Conservation (phyloP, 53 echinoderm and acorn worm genomes). For the Stichopus horrens region DNA sequence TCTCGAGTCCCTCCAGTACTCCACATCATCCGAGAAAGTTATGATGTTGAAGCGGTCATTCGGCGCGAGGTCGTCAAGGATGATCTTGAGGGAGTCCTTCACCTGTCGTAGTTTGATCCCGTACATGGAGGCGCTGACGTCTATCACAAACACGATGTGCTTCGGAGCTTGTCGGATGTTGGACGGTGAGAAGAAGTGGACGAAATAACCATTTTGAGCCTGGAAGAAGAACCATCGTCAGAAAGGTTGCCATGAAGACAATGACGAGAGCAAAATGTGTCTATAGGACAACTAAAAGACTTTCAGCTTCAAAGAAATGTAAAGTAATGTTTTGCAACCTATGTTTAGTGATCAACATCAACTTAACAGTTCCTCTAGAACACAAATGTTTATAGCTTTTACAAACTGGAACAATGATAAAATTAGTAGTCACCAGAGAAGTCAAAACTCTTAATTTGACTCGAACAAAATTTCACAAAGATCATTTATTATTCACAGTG, state of each 20-base stretch:
- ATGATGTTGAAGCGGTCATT: constrained; percentile 88
- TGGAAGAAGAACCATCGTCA: constrained; percentile 9
- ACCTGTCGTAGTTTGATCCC: constrained; percentile 87
- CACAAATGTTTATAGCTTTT: too few species aligned
- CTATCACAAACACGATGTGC: constrained; percentile 88
- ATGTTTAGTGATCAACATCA: too few species aligned
- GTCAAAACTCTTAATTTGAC: too few species aligned
- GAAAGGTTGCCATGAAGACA: not conserved
- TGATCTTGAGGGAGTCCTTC: constrained; percentile 83
- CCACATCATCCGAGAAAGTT: constrained; percentile 80
- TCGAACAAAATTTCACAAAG: too few species aligned
- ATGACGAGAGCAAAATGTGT: not conserved
- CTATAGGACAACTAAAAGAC: not conserved
- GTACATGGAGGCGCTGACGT: constrained; percentile 94
- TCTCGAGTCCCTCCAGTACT: constrained; percentile 67
- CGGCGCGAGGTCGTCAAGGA: constrained; percentile 77
- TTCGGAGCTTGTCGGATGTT: constrained; percentile 65
- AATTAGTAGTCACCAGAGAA: too few species aligned
- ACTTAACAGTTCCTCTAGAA: too few species aligned
- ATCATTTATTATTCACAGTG: too few species aligned
- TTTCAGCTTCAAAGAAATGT: not conserved
- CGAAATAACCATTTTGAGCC: constrained; percentile 87
- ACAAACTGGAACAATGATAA: too few species aligned
- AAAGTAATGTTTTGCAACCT: not conserved
- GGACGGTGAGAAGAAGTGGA: constrained; percentile 89